phyloP scores from a whole-genome alignment of 2,888 invertebrate species.

The Anthophora plumipes region DNA sequence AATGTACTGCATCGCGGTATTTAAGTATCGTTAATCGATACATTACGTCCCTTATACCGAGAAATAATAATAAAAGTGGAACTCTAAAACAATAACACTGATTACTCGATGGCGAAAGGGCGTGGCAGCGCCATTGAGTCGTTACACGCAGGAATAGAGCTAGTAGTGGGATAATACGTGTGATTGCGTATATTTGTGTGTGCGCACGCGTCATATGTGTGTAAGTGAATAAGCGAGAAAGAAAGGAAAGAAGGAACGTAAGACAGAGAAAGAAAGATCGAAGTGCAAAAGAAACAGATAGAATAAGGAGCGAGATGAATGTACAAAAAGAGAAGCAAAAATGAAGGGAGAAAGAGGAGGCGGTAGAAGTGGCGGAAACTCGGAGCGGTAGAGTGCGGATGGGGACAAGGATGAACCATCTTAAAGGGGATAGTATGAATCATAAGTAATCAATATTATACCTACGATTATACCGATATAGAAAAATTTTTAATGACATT shows the following conservation, averaged over 20 bases:
- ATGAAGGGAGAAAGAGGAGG: conserved; percentile 43
- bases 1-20: conserved; percentile 13
- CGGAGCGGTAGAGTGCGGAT: conserved; percentile 71
- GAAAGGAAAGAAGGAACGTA: conserved; percentile 28
- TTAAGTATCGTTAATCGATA: conserved; percentile 62
- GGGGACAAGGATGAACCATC: conserved; percentile 82
- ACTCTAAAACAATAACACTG: conserved; percentile 83
- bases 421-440: conserved; percentile 83
- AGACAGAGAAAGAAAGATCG: conserved; percentile 13
- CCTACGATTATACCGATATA: conserved; percentile 75
- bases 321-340: conserved; percentile 47
- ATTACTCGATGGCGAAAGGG: conserved; percentile 84
- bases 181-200: conserved; percentile 47
- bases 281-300: conserved; percentile 27
- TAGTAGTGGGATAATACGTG: conserved; percentile 73
- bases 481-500: conserved; percentile 48
- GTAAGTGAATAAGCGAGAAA: conserved; percentile 49
- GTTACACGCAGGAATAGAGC: conserved; percentile 83
- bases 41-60: conserved; percentile 54
- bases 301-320: conserved; percentile 45
- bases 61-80: conserved; percentile 73
- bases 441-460: conserved; percentile 83
- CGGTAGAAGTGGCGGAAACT: conserved; percentile 71
- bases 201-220: conserved; percentile 14
- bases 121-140: conserved; percentile 84